Evolutionary conservation across 2,888 invertebrate species (phyloP).

Genomic region (Drosophila paranaensis): DNA sequence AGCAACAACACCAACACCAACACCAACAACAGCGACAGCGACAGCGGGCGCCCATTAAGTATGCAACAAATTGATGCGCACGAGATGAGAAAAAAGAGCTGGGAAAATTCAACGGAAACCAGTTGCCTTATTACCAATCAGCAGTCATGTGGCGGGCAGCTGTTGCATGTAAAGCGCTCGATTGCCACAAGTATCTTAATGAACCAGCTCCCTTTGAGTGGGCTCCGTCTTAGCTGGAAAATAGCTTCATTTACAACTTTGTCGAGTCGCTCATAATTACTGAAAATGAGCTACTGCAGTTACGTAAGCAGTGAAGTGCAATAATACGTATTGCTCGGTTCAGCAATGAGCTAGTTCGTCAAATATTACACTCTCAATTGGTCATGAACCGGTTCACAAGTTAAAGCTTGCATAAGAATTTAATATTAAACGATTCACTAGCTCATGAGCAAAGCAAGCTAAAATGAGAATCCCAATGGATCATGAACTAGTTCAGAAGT

Average conservation of each 20-base stretch:
- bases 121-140: conserved; percentile 42
- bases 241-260: background rate
- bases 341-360: no score
- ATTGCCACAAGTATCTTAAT: background rate
- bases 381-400: background rate
- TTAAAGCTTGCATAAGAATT: background rate
- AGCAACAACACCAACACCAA: background rate
- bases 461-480: background rate
- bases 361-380: no score
- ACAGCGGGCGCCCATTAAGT: conserved; percentile 44
- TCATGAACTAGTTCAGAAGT: background rate
- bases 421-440: background rate
- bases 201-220: background rate
- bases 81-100: background rate
- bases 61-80: conserved; percentile 64
- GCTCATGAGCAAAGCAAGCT: background rate
- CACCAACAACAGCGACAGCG: background rate
- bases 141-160: conserved; percentile 4
- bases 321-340: no score
- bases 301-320: background rate
- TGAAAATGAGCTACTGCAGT: background rate
- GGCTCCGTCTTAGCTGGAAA: background rate
- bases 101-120: conserved; percentile 8
- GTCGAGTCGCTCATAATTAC: background rate
- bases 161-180: conserved; percentile 15